Percentiles rank a stretch among this genome's conserved stretches.
Conservation (phyloP, 2,113 vertebrate genomes). For the Falcunculus frontatus region DNA sequence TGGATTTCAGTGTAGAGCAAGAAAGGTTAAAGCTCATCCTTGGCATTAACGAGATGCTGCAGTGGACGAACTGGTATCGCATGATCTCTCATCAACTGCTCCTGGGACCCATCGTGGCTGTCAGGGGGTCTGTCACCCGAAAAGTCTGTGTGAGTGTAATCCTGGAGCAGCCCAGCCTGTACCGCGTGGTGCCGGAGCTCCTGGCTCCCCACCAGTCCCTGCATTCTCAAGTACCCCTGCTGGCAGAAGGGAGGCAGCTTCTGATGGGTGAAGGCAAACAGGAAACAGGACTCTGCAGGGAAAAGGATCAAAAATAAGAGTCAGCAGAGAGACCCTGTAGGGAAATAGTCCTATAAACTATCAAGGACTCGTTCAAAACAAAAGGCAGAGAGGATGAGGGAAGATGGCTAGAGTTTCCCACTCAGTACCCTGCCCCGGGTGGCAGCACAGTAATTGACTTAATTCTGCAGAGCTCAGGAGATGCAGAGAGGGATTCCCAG, state of each 20-base stretch:
- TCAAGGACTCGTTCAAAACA: neutral
- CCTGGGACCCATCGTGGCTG: neutral
- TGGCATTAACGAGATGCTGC: conserved; percentile 64
- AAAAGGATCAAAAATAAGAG: neutral
- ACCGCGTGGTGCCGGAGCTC: conserved; percentile 47
- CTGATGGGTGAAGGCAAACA: conserved; percentile 81
- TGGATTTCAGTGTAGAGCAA: neutral
- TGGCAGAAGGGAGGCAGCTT: conserved; percentile 86
- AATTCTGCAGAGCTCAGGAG: neutral
- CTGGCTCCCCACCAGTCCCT: conserved; percentile 71
- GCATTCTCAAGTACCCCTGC: conserved; percentile 82
- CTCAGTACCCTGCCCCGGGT: neutral
- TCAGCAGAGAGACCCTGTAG: neutral
- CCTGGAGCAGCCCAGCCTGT: conserved; percentile 55
- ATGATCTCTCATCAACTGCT: conserved; percentile 22
- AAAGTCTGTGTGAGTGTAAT: neutral
- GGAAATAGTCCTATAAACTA: neutral
- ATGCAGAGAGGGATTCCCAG: neutral
- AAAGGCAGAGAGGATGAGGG: neutral
- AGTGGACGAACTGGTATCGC: neutral
- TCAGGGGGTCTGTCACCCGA: neutral
- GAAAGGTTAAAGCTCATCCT: conserved; percentile 80
- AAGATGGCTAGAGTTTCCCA: neutral
- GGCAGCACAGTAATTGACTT: neutral
- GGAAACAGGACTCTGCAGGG: conserved; percentile 88